Evolutionary conservation across 2,797 vertebrate species (phyloP).

Genomic region (Hyperoplus immaculatus): DNA sequence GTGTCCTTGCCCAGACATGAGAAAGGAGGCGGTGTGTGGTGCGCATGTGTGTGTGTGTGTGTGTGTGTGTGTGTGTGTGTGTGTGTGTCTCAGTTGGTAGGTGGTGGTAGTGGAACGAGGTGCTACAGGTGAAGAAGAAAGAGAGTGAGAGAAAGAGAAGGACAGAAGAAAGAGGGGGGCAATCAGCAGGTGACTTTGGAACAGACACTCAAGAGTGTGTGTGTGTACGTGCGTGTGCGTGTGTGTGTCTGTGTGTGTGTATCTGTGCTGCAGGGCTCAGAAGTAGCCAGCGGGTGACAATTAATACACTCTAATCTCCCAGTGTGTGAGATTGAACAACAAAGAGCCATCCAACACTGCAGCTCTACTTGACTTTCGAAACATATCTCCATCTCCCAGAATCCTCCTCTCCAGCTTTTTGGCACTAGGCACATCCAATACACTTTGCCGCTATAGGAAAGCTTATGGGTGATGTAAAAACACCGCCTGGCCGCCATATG

Average conservation of each 20-base stretch:
- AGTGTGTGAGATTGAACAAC: slow-evolving; percentile 39
- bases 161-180: slow-evolving; percentile 10
- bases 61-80: slow-evolving; percentile 5
- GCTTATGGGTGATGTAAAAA: slow-evolving; percentile 26
- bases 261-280: slow-evolving; percentile 13
- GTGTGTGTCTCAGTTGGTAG: slow-evolving; percentile 27
- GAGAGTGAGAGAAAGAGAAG: slow-evolving; percentile 17
- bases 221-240: slow-evolving; percentile 13
- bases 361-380: slow-evolving; percentile 5
- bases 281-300: slow-evolving; percentile 64
- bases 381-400: slow-evolving; percentile 27
- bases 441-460: background rate
- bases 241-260: slow-evolving; percentile 27
- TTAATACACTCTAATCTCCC: slow-evolving; percentile 60
- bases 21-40: slow-evolving; percentile 73
- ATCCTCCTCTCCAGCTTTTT: background rate
- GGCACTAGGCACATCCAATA: background rate
- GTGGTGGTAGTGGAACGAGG: slow-evolving; percentile 30
- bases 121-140: slow-evolving; percentile 64
- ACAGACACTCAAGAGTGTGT: slow-evolving; percentile 13
- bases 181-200: slow-evolving; percentile 57
- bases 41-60: slow-evolving; percentile 34
- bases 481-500: slow-evolving; percentile 45
- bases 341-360: slow-evolving; percentile 23
- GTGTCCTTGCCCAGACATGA: slow-evolving; percentile 82